Percentiles rank a stretch among this genome's conserved stretches.
Evolutionary conservation across 2,113 vertebrate genomes (phyloP).

Genomic region (Gadus macrocephalus): DNA sequence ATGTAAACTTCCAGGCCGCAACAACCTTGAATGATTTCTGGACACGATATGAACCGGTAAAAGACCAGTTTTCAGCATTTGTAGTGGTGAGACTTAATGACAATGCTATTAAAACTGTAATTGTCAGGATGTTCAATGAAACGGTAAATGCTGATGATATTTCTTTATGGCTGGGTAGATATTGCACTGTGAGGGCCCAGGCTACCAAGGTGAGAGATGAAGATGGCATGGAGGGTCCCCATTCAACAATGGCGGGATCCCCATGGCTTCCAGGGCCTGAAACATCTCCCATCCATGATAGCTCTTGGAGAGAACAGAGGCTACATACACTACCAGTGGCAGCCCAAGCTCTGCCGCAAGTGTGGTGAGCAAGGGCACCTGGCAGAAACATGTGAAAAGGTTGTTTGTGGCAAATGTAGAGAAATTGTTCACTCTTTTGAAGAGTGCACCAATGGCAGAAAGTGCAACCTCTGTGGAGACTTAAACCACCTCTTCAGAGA

Average conservation of each 20-base stretch:
- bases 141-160: neutral
- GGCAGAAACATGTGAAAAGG: conserved; percentile 8
- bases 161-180: conserved; percentile 5
- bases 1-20: neutral
- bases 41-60: neutral
- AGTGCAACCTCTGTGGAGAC: neutral
- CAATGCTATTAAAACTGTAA: neutral
- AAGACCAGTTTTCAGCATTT: neutral
- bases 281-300: neutral
- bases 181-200: neutral
- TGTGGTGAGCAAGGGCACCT: conserved; percentile 1
- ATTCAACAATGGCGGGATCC: neutral
- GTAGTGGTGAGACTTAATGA: neutral
- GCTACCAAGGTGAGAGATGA: conserved; percentile 3
- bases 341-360: conserved; percentile 9
- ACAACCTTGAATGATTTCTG: neutral
- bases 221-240: neutral
- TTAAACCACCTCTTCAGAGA: neutral
- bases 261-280: conserved; percentile 11
- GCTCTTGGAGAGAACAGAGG: neutral
- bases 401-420: conserved; percentile 16
- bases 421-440: conserved; percentile 22
- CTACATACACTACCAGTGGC: conserved; percentile 6
- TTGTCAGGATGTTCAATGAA: conserved; percentile 8
- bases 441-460: conserved; percentile 18